Evolutionary conservation across 2,888 invertebrate genomes (phyloP), one percentile per base, ranked within the genome.

Genomic region (Brachynemurus nebulosus): DNA sequence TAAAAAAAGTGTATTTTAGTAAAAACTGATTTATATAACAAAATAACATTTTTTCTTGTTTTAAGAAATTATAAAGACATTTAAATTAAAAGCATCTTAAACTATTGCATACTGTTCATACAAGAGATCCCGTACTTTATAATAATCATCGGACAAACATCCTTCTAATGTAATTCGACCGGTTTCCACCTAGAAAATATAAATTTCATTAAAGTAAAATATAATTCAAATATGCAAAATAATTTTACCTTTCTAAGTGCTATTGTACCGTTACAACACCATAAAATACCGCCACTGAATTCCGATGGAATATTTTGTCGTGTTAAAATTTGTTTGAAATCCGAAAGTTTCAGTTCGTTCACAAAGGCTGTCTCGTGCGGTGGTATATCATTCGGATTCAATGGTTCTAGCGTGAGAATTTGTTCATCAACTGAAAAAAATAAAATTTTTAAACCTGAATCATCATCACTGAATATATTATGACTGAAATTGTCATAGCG

Each of bases 21-120:
- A n/a, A 7, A 34, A n/a, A 6, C 7, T 7, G 12, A n/a, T 34
- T 34, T 6, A 11, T 34, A 12, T 7, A 34, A 34, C 6, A 34
- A 34, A 12, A 7, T 34, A 34, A 34, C 5, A 11, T 7, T n/a
- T 34, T 11, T 34, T 36, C 17, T 36, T 36, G 17, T 36, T 18
- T 11, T 27, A 40, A 40, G 11, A 27, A 23, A 27, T 25, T 23
- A 40, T 19, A 17, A 42, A 37, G 38, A 19, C 19, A 38, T 37
- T 44, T 27, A 27, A 49, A 34, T 34, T 9, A 42, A 40, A 40
- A 42, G 37, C 30, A 46, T 18, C 52, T 67, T 73, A 95, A 43
- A 96, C 80, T 58, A 98, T 91, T 45, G 96, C 97, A 65, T 95
- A 98, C 62, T 98, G 96, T 50, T 89, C 85, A 61, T 98, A 98